phyloP scores from a whole-genome alignment of 2,797 vertebrate genomes.

The Halcyon leucocephala region DNA sequence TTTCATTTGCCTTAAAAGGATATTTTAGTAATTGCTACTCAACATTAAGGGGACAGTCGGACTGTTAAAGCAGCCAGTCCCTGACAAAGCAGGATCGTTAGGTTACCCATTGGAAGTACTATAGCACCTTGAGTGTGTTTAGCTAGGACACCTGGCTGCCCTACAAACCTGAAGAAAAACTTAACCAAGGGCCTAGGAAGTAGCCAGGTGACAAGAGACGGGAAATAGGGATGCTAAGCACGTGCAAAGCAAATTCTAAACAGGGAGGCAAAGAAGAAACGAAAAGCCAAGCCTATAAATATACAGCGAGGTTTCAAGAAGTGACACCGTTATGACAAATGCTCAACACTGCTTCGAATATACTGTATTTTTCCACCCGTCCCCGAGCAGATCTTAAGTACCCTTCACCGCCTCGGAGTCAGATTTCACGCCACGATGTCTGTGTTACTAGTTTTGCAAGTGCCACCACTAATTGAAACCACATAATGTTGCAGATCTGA shows the following conservation, averaged over 20 bases:
- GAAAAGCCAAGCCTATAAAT: neutral
- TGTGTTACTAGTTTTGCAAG: slow-evolving; percentile 71
- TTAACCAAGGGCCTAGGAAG: neutral
- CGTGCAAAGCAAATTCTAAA: neutral
- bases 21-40: slow-evolving; percentile 3
- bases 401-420: slow-evolving; percentile 51
- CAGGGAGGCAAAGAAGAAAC: neutral
- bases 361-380: neutral
- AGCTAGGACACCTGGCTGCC: neutral
- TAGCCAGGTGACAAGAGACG: neutral
- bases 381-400: slow-evolving; percentile 24
- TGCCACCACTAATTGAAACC: slow-evolving; percentile 76
- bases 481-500: slow-evolving; percentile 64
- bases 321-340: slow-evolving; percentile 8
- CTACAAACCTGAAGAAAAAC: neutral
- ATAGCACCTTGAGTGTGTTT: neutral
- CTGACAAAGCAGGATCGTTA: neutral
- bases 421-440: slow-evolving; percentile 67
- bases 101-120: neutral
- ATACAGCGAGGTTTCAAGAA: neutral
- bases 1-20: neutral
- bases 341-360: slow-evolving; percentile 34
- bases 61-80: neutral
- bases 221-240: neutral
- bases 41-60: neutral